phyloP scores from a whole-genome alignment of 2,888 invertebrate species.

The Sminthurinus aureus region DNA sequence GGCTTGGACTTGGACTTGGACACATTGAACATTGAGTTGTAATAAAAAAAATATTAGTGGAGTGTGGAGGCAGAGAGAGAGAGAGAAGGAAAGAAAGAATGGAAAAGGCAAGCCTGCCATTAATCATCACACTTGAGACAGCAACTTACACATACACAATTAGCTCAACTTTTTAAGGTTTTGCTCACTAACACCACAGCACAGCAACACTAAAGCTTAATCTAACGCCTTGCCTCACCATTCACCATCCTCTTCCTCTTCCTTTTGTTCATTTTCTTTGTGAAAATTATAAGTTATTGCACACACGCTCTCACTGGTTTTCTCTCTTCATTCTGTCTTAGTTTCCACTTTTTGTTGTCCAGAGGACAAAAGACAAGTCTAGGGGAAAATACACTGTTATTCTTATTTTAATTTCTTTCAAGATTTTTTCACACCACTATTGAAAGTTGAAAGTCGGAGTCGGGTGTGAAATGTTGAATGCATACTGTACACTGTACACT shows the following conservation, averaged over 20 bases:
- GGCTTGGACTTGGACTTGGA: neutral
- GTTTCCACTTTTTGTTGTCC: too few relatives aligned
- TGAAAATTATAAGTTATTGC: conserved; percentile 33
- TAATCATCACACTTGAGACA: conserved; percentile 58
- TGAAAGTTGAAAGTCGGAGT: too few relatives aligned
- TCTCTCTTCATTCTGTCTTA: too few relatives aligned
- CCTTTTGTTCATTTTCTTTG: neutral
- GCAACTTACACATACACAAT: conserved; percentile 45
- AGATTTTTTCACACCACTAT: too few relatives aligned
- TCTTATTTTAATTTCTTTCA: too few relatives aligned
- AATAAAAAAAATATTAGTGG: conserved; percentile 7
- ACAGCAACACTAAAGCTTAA: too few relatives aligned
- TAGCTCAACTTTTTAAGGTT: conserved; percentile 39
- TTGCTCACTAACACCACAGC: neutral
- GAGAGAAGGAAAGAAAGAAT: too few relatives aligned
- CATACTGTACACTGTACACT: too few relatives aligned
- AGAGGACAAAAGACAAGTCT: too few relatives aligned
- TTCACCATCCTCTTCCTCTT: neutral
- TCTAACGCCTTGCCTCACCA: neutral
- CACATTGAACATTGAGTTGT: neutral
- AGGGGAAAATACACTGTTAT: too few relatives aligned
- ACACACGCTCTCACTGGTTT: neutral
- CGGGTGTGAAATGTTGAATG: too few relatives aligned
- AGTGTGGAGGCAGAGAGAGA: neutral
- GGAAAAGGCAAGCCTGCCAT: conserved; percentile 46